Evolutionary conservation across 2,888 invertebrate genomes (phyloP).

Genomic region (Eucera pruinosa): DNA sequence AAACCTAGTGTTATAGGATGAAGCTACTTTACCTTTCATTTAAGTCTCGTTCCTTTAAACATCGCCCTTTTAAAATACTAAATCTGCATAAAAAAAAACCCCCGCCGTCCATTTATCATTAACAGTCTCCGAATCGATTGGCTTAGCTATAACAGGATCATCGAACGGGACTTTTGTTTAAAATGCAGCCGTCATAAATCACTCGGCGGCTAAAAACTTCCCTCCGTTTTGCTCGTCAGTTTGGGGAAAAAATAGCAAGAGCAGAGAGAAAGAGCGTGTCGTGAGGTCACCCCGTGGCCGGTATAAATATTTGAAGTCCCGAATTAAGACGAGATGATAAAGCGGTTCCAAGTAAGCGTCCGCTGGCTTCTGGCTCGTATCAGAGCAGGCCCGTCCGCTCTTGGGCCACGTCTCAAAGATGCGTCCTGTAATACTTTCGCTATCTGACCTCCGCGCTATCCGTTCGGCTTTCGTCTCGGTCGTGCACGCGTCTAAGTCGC

Average conservation of each 20-base stretch:
- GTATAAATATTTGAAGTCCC: conserved; percentile 82
- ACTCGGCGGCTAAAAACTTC: conserved; percentile 25
- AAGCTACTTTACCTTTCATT: too few species aligned
- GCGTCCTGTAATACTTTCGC: conserved; percentile 63
- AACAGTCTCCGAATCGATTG: too few species aligned
- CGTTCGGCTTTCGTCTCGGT: conserved; percentile 16
- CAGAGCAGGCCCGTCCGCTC: conserved; percentile 70
- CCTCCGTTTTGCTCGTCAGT: neutral
- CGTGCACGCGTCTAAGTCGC: neutral
- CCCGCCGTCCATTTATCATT: too few species aligned
- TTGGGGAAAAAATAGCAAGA: conserved; percentile 68
- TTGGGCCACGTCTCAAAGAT: conserved; percentile 50
- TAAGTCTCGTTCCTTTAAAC: too few species aligned
- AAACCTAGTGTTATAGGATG: too few species aligned
- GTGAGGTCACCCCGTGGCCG: conserved; percentile 79
- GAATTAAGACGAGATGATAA: conserved; percentile 82
- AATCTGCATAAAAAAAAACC: too few species aligned
- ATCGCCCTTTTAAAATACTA: too few species aligned
- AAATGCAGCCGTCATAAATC: conserved; percentile 66
- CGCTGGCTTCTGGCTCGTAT: conserved; percentile 79
- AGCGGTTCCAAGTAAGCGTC: conserved; percentile 77
- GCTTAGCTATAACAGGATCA: too few species aligned
- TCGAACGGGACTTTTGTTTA: conserved; percentile 34
- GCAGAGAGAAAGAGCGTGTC: conserved; percentile 67
- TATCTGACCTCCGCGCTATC: conserved; percentile 62